A percentile compares a stretch with the other conserved stretches of the same genome.
These are phyloP conservation scores for Junonia oenone DNA, from an alignment of 2,888 invertebrate genomes.

Conservation along the genomic window DNA sequence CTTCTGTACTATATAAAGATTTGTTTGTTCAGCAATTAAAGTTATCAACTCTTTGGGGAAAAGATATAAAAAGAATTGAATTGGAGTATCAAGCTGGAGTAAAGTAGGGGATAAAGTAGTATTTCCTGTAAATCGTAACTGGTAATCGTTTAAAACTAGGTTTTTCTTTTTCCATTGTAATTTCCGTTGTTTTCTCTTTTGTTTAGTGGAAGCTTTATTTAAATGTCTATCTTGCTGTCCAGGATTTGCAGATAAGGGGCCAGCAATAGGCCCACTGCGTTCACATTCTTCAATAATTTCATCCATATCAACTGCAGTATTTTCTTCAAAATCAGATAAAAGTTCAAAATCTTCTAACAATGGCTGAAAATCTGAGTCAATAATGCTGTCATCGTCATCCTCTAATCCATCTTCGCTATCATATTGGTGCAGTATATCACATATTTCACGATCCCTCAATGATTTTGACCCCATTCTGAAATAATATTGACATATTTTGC, in stretches of 20 bases:
- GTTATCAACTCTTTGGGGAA: neutral
- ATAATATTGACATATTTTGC: neutral
- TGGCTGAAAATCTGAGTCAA: neutral
- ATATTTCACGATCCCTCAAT: neutral
- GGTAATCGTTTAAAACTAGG: neutral
- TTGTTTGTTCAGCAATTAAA: slow-evolving; percentile 17
- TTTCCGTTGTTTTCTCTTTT: neutral
- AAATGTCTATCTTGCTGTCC: neutral
- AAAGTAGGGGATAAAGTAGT: neutral
- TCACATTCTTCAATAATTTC: neutral
- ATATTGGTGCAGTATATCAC: neutral
- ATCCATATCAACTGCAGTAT: neutral
- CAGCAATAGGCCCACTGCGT: neutral
- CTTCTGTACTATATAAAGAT: slow-evolving; percentile 28
- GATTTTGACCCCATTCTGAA: neutral
- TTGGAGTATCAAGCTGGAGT: neutral
- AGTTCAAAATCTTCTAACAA: neutral
- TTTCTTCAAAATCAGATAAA: too few species aligned
- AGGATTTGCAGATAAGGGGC: neutral
- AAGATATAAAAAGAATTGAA: neutral
- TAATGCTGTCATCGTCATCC: neutral
- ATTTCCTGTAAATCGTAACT: neutral
- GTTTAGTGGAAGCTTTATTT: neutral
- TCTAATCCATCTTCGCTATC: neutral
- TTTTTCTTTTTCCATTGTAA: neutral